Conservation (phyloP, 92 coral and sea anemone species). For the Actinostola sp. region DNA sequence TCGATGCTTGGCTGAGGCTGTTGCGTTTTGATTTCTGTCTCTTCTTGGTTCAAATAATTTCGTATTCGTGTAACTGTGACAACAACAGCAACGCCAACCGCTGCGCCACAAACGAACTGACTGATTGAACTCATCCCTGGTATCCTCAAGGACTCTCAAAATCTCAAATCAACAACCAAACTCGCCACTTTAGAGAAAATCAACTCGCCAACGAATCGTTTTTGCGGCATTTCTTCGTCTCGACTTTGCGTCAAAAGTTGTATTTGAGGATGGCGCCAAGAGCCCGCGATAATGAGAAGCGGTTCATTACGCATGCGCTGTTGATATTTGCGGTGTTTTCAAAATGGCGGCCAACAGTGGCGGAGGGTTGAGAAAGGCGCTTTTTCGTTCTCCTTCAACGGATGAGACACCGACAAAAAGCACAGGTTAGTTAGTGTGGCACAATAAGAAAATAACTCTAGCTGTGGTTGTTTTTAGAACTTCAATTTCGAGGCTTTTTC, state of each 20-base stretch:
- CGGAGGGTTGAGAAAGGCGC: slow-evolving; percentile 74
- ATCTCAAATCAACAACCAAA: slow-evolving; percentile 5
- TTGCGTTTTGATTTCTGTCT: not conserved
- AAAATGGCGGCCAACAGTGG: slow-evolving; percentile 80
- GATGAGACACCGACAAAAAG: slow-evolving; percentile 44
- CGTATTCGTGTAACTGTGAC: slow-evolving; percentile 69
- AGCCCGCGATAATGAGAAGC: slow-evolving; percentile 41
- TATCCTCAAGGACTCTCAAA: not conserved
- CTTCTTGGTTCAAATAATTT: slow-evolving; percentile 26
- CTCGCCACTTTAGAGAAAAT: not conserved
- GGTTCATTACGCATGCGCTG: slow-evolving; percentile 46
- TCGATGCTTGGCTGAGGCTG: slow-evolving; percentile 1
- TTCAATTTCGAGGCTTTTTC: too few species aligned
- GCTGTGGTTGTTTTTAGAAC: too few species aligned
- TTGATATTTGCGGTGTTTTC: not conserved
- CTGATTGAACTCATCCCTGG: slow-evolving; percentile 69
- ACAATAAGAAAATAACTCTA: not conserved
- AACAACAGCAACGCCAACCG: slow-evolving; percentile 87
- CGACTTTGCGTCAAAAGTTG: not conserved
- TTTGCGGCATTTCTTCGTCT: slow-evolving; percentile 7
- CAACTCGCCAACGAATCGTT: not conserved
- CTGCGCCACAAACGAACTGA: slow-evolving; percentile 93
- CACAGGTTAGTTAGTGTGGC: slow-evolving; percentile 53
- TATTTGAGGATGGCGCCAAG: slow-evolving; percentile 85
- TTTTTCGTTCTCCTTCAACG: slow-evolving; percentile 78